Base-by-base conservation (phyloP, 2,113 vertebrate genomes). In the Pituophis catenifer region DNA sequence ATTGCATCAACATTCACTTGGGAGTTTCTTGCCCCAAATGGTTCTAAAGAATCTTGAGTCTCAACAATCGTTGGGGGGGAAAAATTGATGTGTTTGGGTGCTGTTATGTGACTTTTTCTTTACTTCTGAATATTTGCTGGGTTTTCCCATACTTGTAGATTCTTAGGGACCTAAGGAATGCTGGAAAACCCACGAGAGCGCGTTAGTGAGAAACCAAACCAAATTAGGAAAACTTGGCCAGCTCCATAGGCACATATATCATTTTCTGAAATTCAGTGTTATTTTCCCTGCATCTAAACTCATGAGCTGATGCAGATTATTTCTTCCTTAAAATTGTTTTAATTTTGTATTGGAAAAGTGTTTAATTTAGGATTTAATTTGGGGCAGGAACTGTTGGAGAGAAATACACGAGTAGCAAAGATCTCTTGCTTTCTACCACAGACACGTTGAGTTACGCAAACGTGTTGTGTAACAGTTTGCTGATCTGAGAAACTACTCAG, bases 131-230 rank as follows among this genome's bases (percentile, higher is more conserved):
- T 86, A 86, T 93, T 87, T 87, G 50, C 26, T 90, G 44, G 44
- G 44, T 87, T 26, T 93, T 8, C 92, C 89, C 89, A 90, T 53
- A 21, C 48, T 86, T 85, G 26, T 29, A 59, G 15, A 54, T 93
- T 86, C 92, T 15, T 48, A 81, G 57, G 97, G 88, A 65, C 85
- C 13, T 17, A 75, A 26, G 50, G 90, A 93, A 88, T 65, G 70
- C 85, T 88, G 58, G 33, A 70, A 90, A 87, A 70, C 85, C 58
- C 89, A 57, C 8, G 15, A 38, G 58, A 48, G 2, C 21, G 23
- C 9, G 55, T 54, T 91, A 87, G 86, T 90, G 38, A 58, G 13
- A 90, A 86, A 62, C 1, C 10, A 21, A 62, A 54, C 44, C 55
- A 58, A 85, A 90, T 75, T 91, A 65, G 57, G 24, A 10, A 75